Conservation (phyloP, 2,888 invertebrate species). For the Phengaris alcon region DNA sequence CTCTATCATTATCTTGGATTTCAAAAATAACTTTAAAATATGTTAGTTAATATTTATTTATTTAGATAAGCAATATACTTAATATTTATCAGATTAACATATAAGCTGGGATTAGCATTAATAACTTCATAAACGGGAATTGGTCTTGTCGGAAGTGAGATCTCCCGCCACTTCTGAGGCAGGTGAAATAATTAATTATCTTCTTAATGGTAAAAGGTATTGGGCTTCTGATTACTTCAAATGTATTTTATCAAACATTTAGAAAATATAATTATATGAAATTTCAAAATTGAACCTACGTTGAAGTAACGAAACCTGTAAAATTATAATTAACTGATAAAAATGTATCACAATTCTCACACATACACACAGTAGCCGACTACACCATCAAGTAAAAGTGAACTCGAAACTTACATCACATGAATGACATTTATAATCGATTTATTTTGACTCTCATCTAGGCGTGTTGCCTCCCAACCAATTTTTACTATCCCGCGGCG, state of each 20-base stretch:
- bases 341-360: not conserved
- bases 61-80: not conserved
- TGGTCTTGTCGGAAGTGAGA: conserved; percentile 2
- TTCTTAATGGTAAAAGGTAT: not conserved
- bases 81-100: not conserved
- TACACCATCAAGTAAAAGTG: not conserved
- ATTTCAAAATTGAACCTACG: too few species aligned
- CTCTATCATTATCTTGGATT: not conserved
- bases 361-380: not conserved
- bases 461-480: conserved; percentile 57
- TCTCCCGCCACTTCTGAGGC: not conserved
- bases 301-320: too few species aligned
- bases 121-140: conserved; percentile 6
- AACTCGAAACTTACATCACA: conserved; percentile 35
- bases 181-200: not conserved
- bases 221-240: not conserved
- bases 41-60: not conserved
- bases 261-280: not conserved
- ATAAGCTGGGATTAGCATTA: not conserved
- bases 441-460: conserved; percentile 49
- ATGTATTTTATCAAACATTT: not conserved
- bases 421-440: conserved; percentile 56
- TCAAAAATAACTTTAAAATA: too few species aligned
- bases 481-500: conserved; percentile 62
- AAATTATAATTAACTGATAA: not conserved